Conservation (phyloP, 2,113 vertebrate genomes). For the Muntiacus muntjak region DNA sequence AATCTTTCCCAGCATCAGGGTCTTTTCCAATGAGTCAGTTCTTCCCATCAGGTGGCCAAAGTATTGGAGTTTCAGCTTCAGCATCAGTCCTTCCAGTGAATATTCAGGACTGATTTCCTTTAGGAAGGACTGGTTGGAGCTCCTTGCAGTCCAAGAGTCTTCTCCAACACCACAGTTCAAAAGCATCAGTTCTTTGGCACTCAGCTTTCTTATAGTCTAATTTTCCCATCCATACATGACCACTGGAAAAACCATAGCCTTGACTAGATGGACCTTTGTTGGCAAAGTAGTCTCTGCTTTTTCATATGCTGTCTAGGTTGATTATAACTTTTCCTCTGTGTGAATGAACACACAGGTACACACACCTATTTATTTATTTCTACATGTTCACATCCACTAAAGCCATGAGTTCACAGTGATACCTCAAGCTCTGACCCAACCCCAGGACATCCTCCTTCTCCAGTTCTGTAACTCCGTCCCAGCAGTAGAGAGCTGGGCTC, state of each 20-base stretch:
- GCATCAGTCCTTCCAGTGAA: neutral
- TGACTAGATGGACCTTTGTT: neutral
- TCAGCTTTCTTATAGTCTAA: neutral
- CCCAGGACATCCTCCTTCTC: neutral
- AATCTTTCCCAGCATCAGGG: neutral
- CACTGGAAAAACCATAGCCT: neutral
- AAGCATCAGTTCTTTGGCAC: rapidly evolving
- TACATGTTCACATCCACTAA: neutral
- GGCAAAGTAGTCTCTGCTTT: neutral
- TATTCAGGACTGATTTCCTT: neutral
- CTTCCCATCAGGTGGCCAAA: neutral
- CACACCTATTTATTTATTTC: neutral
- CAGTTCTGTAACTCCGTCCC: neutral
- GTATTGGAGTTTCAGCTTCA: neutral
- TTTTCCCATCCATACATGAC: neutral
- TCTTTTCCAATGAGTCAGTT: neutral
- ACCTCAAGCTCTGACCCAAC: neutral
- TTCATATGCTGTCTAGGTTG: neutral
- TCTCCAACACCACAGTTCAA: neutral
- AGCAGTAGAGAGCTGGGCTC: neutral
- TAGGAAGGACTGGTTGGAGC: neutral
- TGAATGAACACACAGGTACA: rapidly evolving
- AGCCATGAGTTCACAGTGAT: neutral
- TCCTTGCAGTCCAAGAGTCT: neutral
- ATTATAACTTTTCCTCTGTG: neutral